Evolutionary conservation across 2,797 vertebrate species (phyloP).

Genomic region (Bovichtus variegatus): DNA sequence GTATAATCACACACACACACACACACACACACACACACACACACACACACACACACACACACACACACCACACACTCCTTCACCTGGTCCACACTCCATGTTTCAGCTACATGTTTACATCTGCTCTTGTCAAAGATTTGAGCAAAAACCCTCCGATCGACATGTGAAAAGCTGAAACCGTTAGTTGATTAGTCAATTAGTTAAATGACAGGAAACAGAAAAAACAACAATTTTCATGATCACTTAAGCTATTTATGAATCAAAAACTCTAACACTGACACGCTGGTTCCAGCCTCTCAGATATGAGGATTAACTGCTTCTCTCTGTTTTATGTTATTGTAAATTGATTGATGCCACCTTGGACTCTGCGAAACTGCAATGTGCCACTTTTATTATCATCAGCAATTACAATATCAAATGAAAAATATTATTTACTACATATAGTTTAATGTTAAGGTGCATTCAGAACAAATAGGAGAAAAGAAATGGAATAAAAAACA

Average conservation of each 20-base stretch:
- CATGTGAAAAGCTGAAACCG: too few species aligned
- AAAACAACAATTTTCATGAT: not conserved
- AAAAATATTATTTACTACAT: too few species aligned
- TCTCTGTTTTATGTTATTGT: too few species aligned
- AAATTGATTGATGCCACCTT: too few species aligned
- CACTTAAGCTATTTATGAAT: not conserved
- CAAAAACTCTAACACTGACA: not conserved
- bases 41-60: not conserved
- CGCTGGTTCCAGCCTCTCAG: not conserved
- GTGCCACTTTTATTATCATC: not conserved
- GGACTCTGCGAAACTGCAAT: not conserved
- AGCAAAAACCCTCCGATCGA: not conserved
- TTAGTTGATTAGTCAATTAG: not conserved
- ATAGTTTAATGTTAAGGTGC: not conserved
- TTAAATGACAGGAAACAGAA: not conserved
- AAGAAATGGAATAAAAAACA: too few species aligned
- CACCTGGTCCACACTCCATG: not conserved
- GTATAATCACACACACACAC: not conserved
- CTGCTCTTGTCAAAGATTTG: not conserved
- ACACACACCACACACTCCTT: not conserved
- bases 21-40: not conserved
- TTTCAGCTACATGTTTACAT: not conserved
- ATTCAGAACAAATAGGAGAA: not conserved
- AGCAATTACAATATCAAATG: not conserved
- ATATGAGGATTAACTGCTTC: too few species aligned